phyloP scores from a whole-genome alignment of 1,140 invertebrate species.

The Dreissena rostriformis region DNA sequence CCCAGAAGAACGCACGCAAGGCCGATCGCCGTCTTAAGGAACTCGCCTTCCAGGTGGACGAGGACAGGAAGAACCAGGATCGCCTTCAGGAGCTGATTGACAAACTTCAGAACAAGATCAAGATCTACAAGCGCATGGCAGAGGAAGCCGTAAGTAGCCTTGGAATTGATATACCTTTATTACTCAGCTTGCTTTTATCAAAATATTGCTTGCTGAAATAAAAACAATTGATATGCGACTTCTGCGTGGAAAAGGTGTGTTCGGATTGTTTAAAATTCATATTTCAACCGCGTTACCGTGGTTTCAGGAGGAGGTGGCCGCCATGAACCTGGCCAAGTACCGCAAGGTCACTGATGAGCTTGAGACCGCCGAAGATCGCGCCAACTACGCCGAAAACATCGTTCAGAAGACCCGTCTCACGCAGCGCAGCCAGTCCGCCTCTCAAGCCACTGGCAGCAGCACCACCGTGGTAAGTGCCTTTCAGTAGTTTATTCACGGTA shows the following conservation, averaged over 20 bases:
- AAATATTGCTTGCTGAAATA: background rate
- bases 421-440: slow-evolving; percentile 87
- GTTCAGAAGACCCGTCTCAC: slow-evolving; percentile 99
- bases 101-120: slow-evolving; percentile 99
- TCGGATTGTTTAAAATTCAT: no score
- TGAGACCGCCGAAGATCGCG: slow-evolving; percentile 99
- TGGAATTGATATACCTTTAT: background rate
- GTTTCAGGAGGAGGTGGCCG: slow-evolving; percentile 95
- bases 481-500: no score
- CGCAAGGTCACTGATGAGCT: slow-evolving; percentile 99
- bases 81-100: slow-evolving; percentile 98
- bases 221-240: background rate
- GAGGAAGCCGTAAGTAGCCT: slow-evolving; percentile 91
- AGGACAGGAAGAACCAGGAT: slow-evolving; percentile 98
- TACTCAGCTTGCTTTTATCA: background rate
- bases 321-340: slow-evolving; percentile 99
- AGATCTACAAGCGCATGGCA: slow-evolving; percentile 99
- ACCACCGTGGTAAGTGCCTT: slow-evolving; percentile 17
- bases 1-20: slow-evolving; percentile 87
- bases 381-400: slow-evolving; percentile 98
- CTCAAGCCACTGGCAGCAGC: slow-evolving; percentile 65
- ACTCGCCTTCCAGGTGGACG: slow-evolving; percentile 92
- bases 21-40: slow-evolving; percentile 87
- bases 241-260: background rate
- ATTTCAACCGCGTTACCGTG: slow-evolving; percentile 44